Base-by-base conservation (phyloP, 2,888 invertebrate genomes). In the Pycnomerus fuliginosus region DNA sequence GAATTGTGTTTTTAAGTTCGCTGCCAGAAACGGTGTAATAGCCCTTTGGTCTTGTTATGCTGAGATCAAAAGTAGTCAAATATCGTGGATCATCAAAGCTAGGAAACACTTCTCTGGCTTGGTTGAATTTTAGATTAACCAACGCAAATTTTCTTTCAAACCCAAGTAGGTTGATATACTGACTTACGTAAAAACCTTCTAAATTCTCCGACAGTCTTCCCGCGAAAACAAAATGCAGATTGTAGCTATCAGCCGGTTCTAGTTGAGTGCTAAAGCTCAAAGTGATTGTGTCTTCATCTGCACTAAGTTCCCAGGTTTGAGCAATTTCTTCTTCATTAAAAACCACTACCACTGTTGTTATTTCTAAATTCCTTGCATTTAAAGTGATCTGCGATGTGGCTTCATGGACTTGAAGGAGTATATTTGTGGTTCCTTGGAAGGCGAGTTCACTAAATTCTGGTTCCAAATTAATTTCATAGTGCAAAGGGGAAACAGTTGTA, bases 31-130 rank as follows among this genome's bases (percentile, higher is more conserved):
- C n/a, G n/a, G n/a, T n/a, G n/a, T n/a, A n/a, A n/a, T n/a, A n/a
- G n/a, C n/a, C n/a, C n/a, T n/a, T n/a, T 7, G 20, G 7, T 20
- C 7, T 20, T 20, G 7, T 80, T 37, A 87, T 75, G 1, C 74
- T 76, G 8, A 87, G 76, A 17, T 75, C 73, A 61, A 85, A 69
- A 0, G 50, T 57, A 0, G 74, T 60, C 1, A 60, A 44, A 36
- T 68, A 66, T 0, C 68, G 67, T 0, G 73, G 81, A 49, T 84
- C 83, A 58, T 88, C 88, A 57, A 87, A 87, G 55, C 85, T 83
- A 11, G 88, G 88, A 65, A 88, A 87, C 0, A 83, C 86, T 49
- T 72, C 73, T 12, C 85, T 78, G 1, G 83, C 83, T 43, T 80
- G 71, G 2, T 80, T 76, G 1, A 82, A 76, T 69, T 84, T 76